phyloP scores from a whole-genome alignment of 2,888 invertebrate species.

The Synergus japonicus region DNA sequence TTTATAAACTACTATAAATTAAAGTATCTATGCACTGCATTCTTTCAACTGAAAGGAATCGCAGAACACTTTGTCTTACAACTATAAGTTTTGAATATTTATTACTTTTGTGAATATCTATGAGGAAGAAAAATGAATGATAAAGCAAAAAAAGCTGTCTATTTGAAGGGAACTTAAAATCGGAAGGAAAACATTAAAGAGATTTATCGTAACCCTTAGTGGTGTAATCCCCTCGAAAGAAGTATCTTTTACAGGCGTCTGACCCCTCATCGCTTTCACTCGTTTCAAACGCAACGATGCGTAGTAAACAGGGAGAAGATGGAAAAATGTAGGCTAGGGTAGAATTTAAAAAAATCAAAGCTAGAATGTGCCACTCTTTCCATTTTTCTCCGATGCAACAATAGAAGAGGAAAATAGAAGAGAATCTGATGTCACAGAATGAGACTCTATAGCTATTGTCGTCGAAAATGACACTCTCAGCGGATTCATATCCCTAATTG shows the following conservation, averaged over 20 bases:
- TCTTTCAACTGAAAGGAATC: not conserved
- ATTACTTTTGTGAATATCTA: no score
- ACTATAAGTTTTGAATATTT: not conserved
- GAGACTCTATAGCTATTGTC: not conserved
- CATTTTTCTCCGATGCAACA: not conserved
- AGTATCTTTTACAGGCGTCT: constrained; percentile 16
- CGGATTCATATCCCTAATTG: constrained; percentile 13
- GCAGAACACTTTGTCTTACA: not conserved
- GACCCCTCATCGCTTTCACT: constrained; percentile 12
- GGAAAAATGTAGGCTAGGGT: not conserved
- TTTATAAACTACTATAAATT: no score
- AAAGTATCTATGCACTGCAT: no score
- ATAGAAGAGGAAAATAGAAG: not conserved
- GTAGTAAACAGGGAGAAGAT: constrained; percentile 4
- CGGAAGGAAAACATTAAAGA: not conserved
- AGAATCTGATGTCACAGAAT: not conserved
- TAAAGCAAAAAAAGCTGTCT: constrained; percentile 5
- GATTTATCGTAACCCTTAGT: not conserved
- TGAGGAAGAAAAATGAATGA: not conserved
- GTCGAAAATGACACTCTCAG: not conserved
- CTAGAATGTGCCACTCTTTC: not conserved
- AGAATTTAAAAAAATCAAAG: not conserved
- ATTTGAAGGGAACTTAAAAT: constrained; percentile 6
- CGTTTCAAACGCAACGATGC: constrained; percentile 25
- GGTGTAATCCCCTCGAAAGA: constrained; percentile 23